phyloP scores from a whole-genome alignment of 2,888 invertebrate species.

The Cactoblastis cactorum region DNA sequence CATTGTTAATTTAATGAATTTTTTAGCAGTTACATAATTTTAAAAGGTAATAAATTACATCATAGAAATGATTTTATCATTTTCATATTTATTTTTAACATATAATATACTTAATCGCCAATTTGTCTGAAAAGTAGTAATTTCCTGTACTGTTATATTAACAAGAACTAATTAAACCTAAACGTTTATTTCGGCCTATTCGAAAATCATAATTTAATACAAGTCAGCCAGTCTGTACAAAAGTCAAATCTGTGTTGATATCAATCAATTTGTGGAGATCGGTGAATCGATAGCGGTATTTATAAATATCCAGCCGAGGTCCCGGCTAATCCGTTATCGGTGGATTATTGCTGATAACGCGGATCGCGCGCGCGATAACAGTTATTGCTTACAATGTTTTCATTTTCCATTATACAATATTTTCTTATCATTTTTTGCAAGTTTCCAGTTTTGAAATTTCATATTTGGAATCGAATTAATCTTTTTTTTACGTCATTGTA shows the following conservation, averaged over 20 bases:
- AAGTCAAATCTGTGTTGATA: conserved; percentile 27
- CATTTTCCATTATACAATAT: neutral
- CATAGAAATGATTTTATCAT: no score
- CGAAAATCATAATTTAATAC: no score
- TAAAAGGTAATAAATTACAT: no score
- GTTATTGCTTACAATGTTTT: neutral
- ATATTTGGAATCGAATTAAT: neutral
- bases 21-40: no score
- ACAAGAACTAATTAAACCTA: no score
- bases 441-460: neutral
- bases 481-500: no score
- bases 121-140: no score
- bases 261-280: conserved; percentile 42
- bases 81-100: no score
- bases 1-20: no score
- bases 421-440: neutral
- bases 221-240: neutral
- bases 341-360: conserved; percentile 57
- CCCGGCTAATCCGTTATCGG: conserved; percentile 73
- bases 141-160: no score
- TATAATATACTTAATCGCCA: no score
- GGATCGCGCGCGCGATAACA: neutral
- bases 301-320: conserved; percentile 59
- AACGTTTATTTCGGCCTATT: no score
- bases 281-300: conserved; percentile 59